These are phyloP conservation scores for Herpetotheres cachinnans DNA, from an alignment of 2,113 vertebrate genomes.

Conservation along the genomic window DNA sequence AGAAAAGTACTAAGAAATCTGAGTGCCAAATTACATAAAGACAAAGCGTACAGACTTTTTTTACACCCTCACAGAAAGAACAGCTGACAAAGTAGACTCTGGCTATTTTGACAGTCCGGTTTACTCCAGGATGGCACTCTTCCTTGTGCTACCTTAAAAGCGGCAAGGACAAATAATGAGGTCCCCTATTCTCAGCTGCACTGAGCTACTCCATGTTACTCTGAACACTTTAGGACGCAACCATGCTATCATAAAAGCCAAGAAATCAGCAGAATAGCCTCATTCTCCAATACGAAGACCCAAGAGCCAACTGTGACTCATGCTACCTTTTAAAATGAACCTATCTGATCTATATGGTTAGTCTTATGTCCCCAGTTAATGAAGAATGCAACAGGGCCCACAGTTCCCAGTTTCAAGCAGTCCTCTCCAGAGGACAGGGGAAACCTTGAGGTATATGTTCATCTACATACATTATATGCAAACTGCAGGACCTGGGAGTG, in stretches of 20 bases:
- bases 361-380: background rate
- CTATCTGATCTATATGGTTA: background rate
- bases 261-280: background rate
- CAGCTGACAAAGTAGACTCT: background rate
- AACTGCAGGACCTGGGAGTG: background rate
- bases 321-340: background rate
- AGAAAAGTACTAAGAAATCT: background rate
- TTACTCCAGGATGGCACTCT: background rate
- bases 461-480: background rate
- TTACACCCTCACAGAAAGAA: background rate
- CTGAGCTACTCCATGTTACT: background rate
- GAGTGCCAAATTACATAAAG: background rate
- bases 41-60: background rate
- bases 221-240: background rate
- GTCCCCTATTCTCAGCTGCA: background rate
- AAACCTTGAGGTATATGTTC: background rate
- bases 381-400: background rate
- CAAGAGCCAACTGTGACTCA: background rate
- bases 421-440: background rate
- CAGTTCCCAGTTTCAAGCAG: background rate
- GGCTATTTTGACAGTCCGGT: background rate
- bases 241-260: background rate
- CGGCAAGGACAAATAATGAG: background rate
- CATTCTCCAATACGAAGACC: background rate
- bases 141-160: background rate